Evolutionary conservation across 2,888 invertebrate species (phyloP).

Genomic region (Teleogryllus oceanicus): DNA sequence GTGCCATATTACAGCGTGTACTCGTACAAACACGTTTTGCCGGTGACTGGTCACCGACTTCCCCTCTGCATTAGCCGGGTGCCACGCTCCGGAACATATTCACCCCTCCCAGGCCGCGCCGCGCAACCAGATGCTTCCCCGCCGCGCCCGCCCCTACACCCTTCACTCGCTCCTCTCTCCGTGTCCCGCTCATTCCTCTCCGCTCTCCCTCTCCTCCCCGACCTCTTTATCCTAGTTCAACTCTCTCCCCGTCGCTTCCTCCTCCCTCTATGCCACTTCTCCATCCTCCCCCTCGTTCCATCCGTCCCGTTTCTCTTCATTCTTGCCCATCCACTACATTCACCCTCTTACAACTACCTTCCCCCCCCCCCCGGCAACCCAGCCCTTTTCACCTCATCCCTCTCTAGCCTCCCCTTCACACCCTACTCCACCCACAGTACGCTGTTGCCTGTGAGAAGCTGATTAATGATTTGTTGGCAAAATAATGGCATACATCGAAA

Average conservation of each 20-base stretch:
- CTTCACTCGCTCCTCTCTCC: no score
- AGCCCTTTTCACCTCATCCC: background rate
- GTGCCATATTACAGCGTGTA: background rate
- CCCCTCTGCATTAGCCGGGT: background rate
- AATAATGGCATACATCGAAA: constrained; percentile 8
- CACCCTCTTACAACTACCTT: background rate
- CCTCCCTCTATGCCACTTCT: background rate
- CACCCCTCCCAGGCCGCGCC: background rate
- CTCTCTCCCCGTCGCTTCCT: background rate
- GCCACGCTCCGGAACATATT: constrained; percentile 1
- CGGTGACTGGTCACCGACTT: background rate
- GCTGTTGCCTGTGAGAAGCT: background rate
- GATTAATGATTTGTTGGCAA: constrained; percentile 18
- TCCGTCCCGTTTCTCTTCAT: background rate
- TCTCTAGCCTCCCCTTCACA: background rate
- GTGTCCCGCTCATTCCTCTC: no score
- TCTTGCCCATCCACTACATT: background rate
- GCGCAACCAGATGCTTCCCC: background rate
- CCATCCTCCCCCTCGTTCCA: background rate
- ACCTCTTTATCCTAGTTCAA: no score
- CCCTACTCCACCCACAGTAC: background rate
- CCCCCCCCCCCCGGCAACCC: background rate
- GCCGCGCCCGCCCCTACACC: background rate
- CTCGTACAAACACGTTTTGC: constrained; percentile 18
- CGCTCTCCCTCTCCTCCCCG: no score